Evolutionary conservation across 2,888 invertebrate genomes (phyloP).

Genomic region (Euzetes globulus): DNA sequence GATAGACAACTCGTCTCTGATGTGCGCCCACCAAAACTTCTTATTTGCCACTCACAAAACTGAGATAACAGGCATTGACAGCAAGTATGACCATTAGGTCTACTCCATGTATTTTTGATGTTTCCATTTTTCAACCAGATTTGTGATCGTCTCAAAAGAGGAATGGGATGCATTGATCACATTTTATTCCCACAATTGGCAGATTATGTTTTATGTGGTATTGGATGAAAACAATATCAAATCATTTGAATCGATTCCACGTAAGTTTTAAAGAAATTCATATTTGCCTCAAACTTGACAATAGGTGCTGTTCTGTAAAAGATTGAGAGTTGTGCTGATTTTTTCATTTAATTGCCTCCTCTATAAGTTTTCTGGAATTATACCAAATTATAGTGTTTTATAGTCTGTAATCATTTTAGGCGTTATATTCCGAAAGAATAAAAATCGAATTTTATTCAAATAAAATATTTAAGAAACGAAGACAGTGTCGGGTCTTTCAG

Average conservation of each 20-base stretch:
- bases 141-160: slow-evolving; percentile 4
- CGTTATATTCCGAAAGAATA: too few species aligned
- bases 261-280: slow-evolving; percentile 18
- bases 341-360: too few species aligned
- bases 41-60: slow-evolving; percentile 36
- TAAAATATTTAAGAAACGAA: background rate
- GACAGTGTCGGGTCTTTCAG: background rate
- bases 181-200: background rate
- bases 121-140: background rate
- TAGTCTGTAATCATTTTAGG: too few species aligned
- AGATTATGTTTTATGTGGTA: background rate
- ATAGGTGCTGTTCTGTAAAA: background rate
- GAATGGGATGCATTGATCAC: slow-evolving; percentile 3
- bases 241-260: background rate
- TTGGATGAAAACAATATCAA: slow-evolving; percentile 19
- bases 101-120: background rate
- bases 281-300: background rate
- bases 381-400: too few species aligned
- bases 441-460: background rate
- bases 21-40: slow-evolving; percentile 46
- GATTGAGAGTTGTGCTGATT: too few species aligned
- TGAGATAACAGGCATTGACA: slow-evolving; percentile 7
- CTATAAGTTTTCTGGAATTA: too few species aligned
- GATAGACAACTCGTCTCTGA: slow-evolving; percentile 44
- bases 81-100: slow-evolving; percentile 7